Evolutionary conservation across 1,140 invertebrate genomes (phyloP), one percentile per base, ranked within the genome.

Genomic region (Solenopsis fugax): DNA sequence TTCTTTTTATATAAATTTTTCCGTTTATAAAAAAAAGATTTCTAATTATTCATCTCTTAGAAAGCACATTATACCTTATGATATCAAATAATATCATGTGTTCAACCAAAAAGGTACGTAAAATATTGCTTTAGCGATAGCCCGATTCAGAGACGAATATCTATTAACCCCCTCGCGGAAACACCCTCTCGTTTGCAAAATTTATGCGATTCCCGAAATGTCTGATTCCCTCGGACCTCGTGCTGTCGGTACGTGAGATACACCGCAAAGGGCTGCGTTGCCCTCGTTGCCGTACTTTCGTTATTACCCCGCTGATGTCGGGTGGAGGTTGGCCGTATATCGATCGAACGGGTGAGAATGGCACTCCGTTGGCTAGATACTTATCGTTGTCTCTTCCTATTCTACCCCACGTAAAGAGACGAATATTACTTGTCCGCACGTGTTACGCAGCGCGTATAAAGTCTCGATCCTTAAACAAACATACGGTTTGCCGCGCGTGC

Each of bases 311-410:
- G 34, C 37, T 62, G 65, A 45, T 52, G 62, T 69, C 29, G 76
- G 45, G 13, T 62, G 77, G 13, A 29, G 60, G 67, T 88, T 76
- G 50, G 34, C 54, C 52, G 45, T 71, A 71, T 90, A 90, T 90
- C 89, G 89, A 90, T 90, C 86, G 89, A 82, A 82, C 52, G 62
- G 52, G 58, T 76, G 76, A 88, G 80, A 88, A 90, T 80, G 76
- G 71, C 81, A 90, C 80, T 89, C 65, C n/a, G 34, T 16, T 45
- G 75, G 21, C 54, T 48, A 80, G 88, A 90, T 90, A 80, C 86
- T 88, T 88, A 90, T 90, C 86, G 76, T 84, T 58, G 69, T 86
- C 86, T 76, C 62, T 48, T 69, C 65, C 60, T 12, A 48, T 4
- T 21, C 41, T 29, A n/a, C 21, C 34, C 52, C 56, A 78, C 24